These are phyloP conservation scores for Syrmaticus mikado DNA, from an alignment of 2,113 vertebrate genomes.

Conservation along the genomic window DNA sequence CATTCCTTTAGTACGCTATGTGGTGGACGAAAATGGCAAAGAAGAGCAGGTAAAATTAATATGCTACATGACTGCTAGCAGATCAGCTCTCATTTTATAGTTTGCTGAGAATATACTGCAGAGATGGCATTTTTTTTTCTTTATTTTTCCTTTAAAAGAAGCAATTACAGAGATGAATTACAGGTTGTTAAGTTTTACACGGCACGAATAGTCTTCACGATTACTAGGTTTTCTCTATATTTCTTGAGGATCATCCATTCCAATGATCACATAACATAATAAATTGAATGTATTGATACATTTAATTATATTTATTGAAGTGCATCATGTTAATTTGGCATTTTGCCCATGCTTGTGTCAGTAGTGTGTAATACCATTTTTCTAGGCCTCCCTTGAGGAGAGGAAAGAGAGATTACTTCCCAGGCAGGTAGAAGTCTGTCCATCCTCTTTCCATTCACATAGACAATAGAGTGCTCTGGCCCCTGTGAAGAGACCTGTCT, in stretches of 20 bases:
- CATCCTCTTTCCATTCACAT: neutral
- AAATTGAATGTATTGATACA: neutral
- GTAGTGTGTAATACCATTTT: neutral
- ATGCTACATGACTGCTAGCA: neutral
- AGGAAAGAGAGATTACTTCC: neutral
- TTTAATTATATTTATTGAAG: neutral
- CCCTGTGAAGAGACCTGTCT: neutral
- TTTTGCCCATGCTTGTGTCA: neutral
- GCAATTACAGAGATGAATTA: neutral
- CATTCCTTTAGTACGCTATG: neutral
- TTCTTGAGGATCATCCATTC: neutral
- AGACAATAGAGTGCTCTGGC: neutral
- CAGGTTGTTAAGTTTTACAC: neutral
- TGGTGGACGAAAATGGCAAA: neutral
- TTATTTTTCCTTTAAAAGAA: neutral
- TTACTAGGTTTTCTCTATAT: neutral
- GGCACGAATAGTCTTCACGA: neutral
- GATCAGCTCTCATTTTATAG: neutral
- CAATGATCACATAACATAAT: neutral
- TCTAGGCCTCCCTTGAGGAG: neutral
- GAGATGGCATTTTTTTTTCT: neutral
- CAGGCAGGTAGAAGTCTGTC: neutral
- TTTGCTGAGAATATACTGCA: neutral
- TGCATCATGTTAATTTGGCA: neutral
- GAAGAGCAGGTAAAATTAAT: rapidly evolving